These are phyloP conservation scores for Ferrisia virgata DNA, from an alignment of 2,888 invertebrate species.

Conservation along the genomic window DNA sequence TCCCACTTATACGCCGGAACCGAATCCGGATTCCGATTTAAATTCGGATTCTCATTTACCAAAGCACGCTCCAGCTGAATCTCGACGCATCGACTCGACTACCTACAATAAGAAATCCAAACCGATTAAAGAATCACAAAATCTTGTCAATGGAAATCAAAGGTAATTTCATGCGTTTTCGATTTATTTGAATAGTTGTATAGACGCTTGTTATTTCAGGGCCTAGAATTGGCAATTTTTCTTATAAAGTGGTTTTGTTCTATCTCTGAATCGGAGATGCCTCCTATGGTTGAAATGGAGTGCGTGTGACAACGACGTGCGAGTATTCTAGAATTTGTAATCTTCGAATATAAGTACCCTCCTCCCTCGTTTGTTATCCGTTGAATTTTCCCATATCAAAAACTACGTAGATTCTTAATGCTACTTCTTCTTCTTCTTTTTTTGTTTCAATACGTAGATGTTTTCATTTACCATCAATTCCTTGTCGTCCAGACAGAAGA, in stretches of 20 bases:
- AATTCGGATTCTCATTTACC: slow-evolving; percentile 60
- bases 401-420: no score
- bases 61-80: slow-evolving; percentile 56
- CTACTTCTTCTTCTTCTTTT: not conserved
- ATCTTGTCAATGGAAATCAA: not conserved
- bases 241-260: no score
- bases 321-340: no score
- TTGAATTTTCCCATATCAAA: no score
- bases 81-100: slow-evolving; percentile 61
- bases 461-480: slow-evolving; percentile 28
- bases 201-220: not conserved
- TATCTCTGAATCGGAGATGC: no score
- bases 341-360: no score
- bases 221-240: no score
- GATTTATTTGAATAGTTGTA: no score
- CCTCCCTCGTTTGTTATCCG: no score
- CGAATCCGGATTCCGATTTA: slow-evolving; percentile 40
- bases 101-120: slow-evolving; percentile 68
- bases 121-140: not conserved
- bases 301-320: no score
- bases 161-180: not conserved
- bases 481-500: not conserved
- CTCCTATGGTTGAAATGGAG: no score
- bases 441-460: not conserved
- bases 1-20: slow-evolving; percentile 62